Conservation (phyloP, 2,797 vertebrate species). For the Eurystomus glaucurus region DNA sequence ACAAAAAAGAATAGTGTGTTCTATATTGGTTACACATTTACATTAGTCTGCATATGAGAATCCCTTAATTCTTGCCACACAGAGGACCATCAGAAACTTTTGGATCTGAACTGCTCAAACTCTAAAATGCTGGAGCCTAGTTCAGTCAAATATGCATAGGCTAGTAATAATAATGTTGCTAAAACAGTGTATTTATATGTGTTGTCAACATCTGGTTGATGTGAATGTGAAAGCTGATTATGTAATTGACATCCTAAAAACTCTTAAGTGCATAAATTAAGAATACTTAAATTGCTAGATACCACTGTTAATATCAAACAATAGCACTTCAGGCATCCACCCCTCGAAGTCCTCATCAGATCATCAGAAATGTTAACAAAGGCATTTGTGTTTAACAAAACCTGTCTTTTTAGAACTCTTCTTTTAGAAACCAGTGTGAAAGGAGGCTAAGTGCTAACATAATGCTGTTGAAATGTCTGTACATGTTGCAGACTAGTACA, state of each 20-base stretch:
- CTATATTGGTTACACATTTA: background rate
- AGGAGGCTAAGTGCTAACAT: background rate
- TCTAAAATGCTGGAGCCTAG: background rate
- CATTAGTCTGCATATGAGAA: background rate
- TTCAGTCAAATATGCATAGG: background rate
- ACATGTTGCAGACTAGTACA: background rate
- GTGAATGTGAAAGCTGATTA: background rate
- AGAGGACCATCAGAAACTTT: background rate
- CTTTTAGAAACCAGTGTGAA: background rate
- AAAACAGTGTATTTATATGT: background rate
- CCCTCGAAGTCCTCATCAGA: background rate
- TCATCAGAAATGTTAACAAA: background rate
- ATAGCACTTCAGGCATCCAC: accelerated
- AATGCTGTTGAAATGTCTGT: background rate
- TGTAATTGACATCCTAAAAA: background rate
- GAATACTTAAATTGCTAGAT: no score
- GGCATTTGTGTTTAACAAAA: background rate
- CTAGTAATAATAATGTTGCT: background rate
- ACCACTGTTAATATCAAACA: background rate
- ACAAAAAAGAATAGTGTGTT: background rate
- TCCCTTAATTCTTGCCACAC: background rate
- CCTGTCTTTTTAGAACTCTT: background rate
- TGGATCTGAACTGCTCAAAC: background rate
- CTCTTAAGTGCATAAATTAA: background rate
- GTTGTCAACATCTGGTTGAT: background rate